A percentile compares a stretch with the other conserved stretches of the same genome.
Conservation (phyloP, 2,888 invertebrate genomes). For the Himalopsyche japonica region DNA sequence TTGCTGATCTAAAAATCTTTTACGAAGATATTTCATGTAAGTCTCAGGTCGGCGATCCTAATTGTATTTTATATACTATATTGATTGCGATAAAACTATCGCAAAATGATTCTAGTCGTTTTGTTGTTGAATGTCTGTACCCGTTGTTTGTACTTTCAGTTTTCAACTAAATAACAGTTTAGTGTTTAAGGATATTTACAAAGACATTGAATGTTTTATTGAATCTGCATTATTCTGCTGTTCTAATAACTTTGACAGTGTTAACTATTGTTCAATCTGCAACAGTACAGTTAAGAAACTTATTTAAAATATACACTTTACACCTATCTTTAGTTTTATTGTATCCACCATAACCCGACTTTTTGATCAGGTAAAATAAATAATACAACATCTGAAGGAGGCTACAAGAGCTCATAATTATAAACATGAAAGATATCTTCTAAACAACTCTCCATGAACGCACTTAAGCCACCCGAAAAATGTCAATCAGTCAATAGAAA, state of each 20-base stretch:
- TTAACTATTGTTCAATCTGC: constrained; percentile 4
- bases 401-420: too few species aligned
- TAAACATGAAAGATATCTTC: too few species aligned
- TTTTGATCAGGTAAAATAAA: neutral
- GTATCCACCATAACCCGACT: neutral
- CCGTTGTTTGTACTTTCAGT: neutral
- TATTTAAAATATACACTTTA: constrained; percentile 13
- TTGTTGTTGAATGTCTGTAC: neutral
- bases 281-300: constrained; percentile 2
- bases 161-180: neutral
- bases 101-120: neutral
- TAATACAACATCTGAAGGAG: too few species aligned
- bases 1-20: too few species aligned
- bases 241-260: neutral
- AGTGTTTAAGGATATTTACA: neutral
- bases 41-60: too few species aligned
- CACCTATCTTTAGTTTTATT: neutral
- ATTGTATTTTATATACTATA: neutral
- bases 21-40: too few species aligned
- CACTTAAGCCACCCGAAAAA: too few species aligned
- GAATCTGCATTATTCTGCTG: neutral
- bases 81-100: neutral
- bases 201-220: neutral
- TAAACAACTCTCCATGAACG: too few species aligned
- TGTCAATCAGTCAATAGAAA: too few species aligned